Base-by-base conservation (phyloP, 2,797 vertebrate species). In the Pipistrellus kuhlii region DNA sequence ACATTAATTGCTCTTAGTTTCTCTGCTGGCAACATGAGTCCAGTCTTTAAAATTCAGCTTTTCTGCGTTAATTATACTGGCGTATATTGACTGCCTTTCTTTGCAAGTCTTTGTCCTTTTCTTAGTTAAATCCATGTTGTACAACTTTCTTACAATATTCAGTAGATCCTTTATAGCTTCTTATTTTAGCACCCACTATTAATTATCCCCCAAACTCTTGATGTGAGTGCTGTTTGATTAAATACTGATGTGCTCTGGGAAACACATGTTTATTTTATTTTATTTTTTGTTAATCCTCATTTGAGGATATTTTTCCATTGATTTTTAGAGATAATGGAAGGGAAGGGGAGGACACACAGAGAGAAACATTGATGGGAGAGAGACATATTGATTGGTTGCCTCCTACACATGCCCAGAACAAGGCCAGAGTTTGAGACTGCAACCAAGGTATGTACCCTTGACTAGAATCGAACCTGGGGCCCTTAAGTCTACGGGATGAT, bases 91-190 rank as follows among this genome's bases (percentile, higher is more conserved):
- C 32, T 73, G 8, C 77, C 41, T 88, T 51, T 51, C 17, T 95
- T 80, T 81, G 48, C 30, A 93, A 84, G 21, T 27, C 35, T 25
- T 78, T 72, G n/a, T 92, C 21, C 8, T 94, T 53, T 90, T 55
- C 35, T 83, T 25, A 81, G 72, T 57, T 81, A 81, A 69, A 51
- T 62, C 4, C 13, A 72, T 94, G 75, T 59, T 27, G 25, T 62
- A 44, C 23, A 35, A 44, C 21, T 69, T 17, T 55, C 32, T 91
- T 78, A 10, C 13, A 12, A 35, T 89, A 80, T 25, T 84, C 27
- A 87, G 17, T 68, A 84, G 77, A n/a, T 35, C 69, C 5, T 77
- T 38, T 38, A 17, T 17, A 71, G 35, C 48, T 80, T 80, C n/a
- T 82, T 81, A 55, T 57, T 25, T 91, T 71, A 18, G 27, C 32